Evolutionary conservation across 2,888 invertebrate species (phyloP), one percentile per base, ranked within the genome.

Genomic region (Lagria hirta): DNA sequence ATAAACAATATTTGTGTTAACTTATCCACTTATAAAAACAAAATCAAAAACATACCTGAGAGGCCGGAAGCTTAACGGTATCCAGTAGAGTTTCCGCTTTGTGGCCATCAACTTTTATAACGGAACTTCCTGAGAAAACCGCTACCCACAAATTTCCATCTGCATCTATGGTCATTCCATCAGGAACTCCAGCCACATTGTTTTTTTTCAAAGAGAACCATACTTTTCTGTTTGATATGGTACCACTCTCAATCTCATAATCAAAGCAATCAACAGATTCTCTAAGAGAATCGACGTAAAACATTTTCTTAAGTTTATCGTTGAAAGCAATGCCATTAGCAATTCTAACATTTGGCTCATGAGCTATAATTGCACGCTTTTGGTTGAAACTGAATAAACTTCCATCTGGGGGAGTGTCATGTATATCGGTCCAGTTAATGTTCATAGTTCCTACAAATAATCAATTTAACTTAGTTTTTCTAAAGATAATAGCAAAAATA

Each of bases 61-160:
- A 77, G 4, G 80, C 78, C 1, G 87, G 86, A 33, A 84, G 72
- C 4, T 73, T 66, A 3, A 87, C 68, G 49, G 74, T 74, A 45
- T 78, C 72, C 2, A 85, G 69, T 1, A 84, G 65, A 49, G 75
- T 73, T 40, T 12, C 81, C 75, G 7, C 43, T 41, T 68, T 64
- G 3, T 58, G 58, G 0, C 81, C 79, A 58, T 81, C 75, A 14
- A 81, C 70, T 61, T 78, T 57, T 4, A 61, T 41, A 34, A 83
- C 73, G 62, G 79, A 76, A n/a, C 78, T 75, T 1, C 82, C 86
- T 51, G 79, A 79, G 62, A 83, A 88, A 62, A 83, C 83, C 33
- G 87, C 86, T 24, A 88, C 78, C 84, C 88, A 89, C 3, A 89
- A 73, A 65, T 84, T 84, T 3, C 84, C 88, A 46, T 87, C 81